Conservation (phyloP, 2,888 invertebrate species). For the Dynastes grantii region DNA sequence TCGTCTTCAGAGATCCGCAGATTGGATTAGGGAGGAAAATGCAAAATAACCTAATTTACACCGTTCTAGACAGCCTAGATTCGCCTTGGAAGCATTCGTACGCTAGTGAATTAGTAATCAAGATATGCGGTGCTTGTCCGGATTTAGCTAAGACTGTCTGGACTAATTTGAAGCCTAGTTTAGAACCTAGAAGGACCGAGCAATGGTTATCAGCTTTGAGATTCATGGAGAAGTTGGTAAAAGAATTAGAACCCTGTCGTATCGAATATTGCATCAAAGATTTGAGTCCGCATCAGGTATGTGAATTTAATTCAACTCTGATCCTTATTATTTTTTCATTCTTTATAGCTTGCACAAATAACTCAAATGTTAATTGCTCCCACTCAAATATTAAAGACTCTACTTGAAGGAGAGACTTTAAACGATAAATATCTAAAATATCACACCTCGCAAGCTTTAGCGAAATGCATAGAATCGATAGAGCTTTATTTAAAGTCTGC, state of each 20-base stretch:
- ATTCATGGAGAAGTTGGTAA: constrained; percentile 71
- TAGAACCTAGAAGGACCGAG: constrained; percentile 75
- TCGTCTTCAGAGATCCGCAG: constrained; percentile 82
- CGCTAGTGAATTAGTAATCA: constrained; percentile 76
- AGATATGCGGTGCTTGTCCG: constrained; percentile 80
- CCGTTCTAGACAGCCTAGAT: constrained; percentile 78
- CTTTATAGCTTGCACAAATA: constrained; percentile 62
- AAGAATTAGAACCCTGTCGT: constrained; percentile 71
- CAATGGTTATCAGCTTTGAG: constrained; percentile 73
- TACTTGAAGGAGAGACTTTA: constrained; percentile 59
- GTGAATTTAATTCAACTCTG: not conserved
- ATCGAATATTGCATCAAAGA: constrained; percentile 71
- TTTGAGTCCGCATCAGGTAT: constrained; percentile 72
- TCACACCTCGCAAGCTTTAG: constrained; percentile 67
- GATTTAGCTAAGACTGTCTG: constrained; percentile 80
- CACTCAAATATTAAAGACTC: constrained; percentile 61
- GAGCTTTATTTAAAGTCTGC: constrained; percentile 53
- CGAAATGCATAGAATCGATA: constrained; percentile 60
- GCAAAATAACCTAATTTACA: constrained; percentile 75
- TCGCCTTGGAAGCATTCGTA: constrained; percentile 81
- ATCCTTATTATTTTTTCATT: not conserved
- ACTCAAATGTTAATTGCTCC: constrained; percentile 64
- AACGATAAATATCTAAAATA: constrained; percentile 67
- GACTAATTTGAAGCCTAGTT: constrained; percentile 74
- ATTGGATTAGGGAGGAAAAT: constrained; percentile 76